Percentiles rank a stretch among this genome's conserved stretches.
These are phyloP conservation scores for Halictus quadricinctus DNA, from an alignment of 2,888 invertebrate genomes.

Conservation along the genomic window DNA sequence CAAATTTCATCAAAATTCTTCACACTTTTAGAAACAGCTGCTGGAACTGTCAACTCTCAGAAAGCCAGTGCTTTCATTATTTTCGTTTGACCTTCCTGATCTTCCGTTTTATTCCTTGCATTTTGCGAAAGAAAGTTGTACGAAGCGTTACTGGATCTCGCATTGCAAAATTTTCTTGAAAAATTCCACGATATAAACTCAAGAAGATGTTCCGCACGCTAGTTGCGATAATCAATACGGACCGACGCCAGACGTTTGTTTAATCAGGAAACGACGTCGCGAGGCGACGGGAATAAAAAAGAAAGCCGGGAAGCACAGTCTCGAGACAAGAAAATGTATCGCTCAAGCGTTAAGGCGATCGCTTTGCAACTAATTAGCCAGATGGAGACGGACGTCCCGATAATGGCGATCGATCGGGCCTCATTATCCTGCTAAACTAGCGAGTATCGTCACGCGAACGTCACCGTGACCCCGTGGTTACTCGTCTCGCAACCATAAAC, in stretches of 20 bases:
- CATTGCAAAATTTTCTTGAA: not conserved
- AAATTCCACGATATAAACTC: not conserved
- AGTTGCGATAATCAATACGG: not conserved
- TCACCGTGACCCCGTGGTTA: not conserved
- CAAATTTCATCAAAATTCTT: not conserved
- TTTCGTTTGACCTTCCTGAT: too few relatives aligned
- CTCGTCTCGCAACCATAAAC: not conserved
- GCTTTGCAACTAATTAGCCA: conserved; percentile 23
- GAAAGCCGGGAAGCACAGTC: not conserved
- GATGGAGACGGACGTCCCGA: conserved; percentile 10
- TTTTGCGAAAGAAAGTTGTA: not conserved
- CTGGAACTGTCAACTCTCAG: too few relatives aligned
- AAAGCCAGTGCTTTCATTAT: too few relatives aligned
- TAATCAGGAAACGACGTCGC: not conserved
- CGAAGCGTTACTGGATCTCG: not conserved
- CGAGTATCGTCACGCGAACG: conserved; percentile 27
- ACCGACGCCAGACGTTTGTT: not conserved
- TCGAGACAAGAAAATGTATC: not conserved
- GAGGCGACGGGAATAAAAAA: not conserved
- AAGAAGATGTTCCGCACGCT: not conserved
- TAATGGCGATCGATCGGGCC: conserved; percentile 40
- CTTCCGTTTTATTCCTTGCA: too few relatives aligned
- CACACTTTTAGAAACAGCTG: too few relatives aligned
- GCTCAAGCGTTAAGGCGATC: conserved; percentile 22
- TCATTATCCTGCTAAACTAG: conserved; percentile 36